Percentiles rank a stretch among this genome's conserved stretches.
phyloP scores from a whole-genome alignment of 2,113 vertebrate genomes.

The Rafetus swinhoei region DNA sequence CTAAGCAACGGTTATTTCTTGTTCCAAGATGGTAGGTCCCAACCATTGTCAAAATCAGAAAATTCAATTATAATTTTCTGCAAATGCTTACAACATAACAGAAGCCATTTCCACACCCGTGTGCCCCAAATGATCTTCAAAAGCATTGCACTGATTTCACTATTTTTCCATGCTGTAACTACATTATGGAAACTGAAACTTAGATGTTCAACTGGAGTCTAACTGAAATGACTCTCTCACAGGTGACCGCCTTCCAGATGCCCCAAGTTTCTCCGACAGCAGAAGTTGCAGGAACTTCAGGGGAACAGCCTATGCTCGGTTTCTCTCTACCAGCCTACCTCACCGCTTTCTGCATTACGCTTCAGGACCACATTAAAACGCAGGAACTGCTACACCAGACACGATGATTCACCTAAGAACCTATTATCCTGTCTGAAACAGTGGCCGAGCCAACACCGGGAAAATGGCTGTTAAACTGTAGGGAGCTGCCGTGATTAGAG shows the following conservation, averaged over 20 bases:
- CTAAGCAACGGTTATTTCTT: not conserved
- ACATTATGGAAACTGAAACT: not conserved
- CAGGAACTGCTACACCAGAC: not conserved
- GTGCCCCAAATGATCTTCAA: not conserved
- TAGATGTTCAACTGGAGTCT: not conserved
- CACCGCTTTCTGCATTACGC: not conserved
- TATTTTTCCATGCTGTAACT: not conserved
- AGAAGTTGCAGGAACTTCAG: not conserved
- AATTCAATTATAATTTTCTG: accelerated
- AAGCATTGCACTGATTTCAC: not conserved
- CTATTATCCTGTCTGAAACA: not conserved
- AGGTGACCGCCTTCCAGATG: not conserved
- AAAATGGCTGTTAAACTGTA: not conserved
- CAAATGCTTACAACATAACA: not conserved
- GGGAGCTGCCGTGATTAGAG: not conserved
- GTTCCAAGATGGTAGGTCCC: not conserved
- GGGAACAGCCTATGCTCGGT: not conserved
- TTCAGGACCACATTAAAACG: not conserved
- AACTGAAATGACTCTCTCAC: not conserved
- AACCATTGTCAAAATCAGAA: not conserved
- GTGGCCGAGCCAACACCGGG: not conserved
- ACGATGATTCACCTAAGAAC: not conserved
- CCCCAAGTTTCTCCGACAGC: not conserved
- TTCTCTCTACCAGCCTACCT: not conserved
- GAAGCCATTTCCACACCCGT: not conserved